phyloP scores from a whole-genome alignment of 2,797 vertebrate genomes.

The Varecia variegata region DNA sequence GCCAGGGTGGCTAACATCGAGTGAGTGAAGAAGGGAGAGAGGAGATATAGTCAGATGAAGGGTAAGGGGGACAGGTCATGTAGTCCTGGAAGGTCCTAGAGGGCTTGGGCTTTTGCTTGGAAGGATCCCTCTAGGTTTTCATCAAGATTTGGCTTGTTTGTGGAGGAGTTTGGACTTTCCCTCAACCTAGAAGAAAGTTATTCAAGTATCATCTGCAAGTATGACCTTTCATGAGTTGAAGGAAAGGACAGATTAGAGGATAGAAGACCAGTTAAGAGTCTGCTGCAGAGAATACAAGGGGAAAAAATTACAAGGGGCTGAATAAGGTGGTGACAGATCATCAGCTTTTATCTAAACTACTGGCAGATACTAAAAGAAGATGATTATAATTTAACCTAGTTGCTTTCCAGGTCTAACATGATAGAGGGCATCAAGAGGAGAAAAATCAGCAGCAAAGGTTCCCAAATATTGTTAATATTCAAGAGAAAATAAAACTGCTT shows the following conservation, averaged over 20 bases:
- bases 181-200: not conserved
- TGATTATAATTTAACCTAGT: not conserved
- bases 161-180: not conserved
- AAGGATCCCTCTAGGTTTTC: not conserved
- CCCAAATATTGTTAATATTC: not conserved
- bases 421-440: not conserved
- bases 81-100: not conserved
- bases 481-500: slow-evolving; percentile 2
- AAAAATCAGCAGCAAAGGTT: not conserved
- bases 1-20: not conserved
- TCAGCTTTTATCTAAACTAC: not conserved
- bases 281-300: not conserved
- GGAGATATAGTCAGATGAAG: not conserved
- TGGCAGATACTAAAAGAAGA: not conserved
- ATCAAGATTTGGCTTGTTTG: not conserved
- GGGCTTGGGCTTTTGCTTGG: not conserved
- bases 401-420: not conserved
- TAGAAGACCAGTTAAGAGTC: not conserved
- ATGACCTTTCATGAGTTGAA: not conserved
- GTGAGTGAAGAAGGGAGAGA: not conserved
- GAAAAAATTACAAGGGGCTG: not conserved
- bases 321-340: not conserved
- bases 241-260: not conserved
- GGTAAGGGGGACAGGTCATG: not conserved
- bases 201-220: not conserved